Conservation (phyloP, 2,797 vertebrate species). For the Brachyrhaphis roseni region DNA sequence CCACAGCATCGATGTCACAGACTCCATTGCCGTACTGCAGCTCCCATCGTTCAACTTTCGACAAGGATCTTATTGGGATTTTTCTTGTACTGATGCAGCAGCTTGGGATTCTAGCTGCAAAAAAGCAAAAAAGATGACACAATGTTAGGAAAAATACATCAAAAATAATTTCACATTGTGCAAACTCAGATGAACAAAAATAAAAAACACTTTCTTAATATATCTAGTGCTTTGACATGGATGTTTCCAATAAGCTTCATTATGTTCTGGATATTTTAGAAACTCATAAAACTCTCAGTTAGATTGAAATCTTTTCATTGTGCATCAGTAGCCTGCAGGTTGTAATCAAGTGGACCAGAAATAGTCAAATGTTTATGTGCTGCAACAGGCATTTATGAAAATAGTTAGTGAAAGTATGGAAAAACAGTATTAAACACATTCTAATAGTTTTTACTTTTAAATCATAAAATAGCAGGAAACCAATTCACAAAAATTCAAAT, state of each 20-base stretch:
- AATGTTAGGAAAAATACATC: background rate
- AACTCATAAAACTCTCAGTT: background rate
- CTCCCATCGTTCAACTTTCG: accelerated
- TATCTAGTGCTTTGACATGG: background rate
- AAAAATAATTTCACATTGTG: background rate
- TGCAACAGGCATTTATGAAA: background rate
- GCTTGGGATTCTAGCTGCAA: slow-evolving; percentile 59
- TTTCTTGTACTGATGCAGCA: slow-evolving; percentile 59
- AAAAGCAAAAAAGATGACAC: slow-evolving; percentile 3
- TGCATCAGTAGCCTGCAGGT: background rate
- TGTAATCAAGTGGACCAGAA: background rate
- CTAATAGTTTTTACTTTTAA: background rate
- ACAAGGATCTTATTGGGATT: accelerated
- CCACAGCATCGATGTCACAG: slow-evolving; percentile 71
- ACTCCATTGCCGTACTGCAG: slow-evolving; percentile 34
- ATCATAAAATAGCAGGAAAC: background rate
- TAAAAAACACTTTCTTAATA: background rate
- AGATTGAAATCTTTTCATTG: background rate
- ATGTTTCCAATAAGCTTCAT: background rate
- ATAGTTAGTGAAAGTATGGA: background rate
- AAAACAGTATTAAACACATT: background rate
- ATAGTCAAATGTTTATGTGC: background rate
- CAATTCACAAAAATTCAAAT: background rate
- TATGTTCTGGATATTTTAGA: background rate
- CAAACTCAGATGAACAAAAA: background rate